Conservation (phyloP, 2,888 invertebrate genomes). For the Lepidochrysops patricia region DNA sequence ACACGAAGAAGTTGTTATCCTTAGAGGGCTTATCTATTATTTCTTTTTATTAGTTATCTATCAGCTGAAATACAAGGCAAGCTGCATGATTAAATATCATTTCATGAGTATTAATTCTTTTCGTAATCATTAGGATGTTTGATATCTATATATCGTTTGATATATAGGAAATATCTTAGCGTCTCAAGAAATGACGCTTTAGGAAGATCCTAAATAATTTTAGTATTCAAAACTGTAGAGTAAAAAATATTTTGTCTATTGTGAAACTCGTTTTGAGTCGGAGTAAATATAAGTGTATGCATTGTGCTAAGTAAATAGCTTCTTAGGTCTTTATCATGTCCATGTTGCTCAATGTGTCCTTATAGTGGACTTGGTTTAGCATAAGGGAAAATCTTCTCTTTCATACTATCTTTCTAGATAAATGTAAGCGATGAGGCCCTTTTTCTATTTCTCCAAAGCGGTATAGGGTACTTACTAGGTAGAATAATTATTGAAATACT, state of each 20-base stretch:
- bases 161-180: not conserved
- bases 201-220: not conserved
- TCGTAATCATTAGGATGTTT: not conserved
- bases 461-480: conserved; percentile 73
- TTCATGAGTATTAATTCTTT: no score
- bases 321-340: conserved; percentile 54
- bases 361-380: conserved; percentile 53
- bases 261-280: not conserved
- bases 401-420: conserved; percentile 5
- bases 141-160: not conserved
- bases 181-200: not conserved
- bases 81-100: no score
- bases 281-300: conserved; percentile 21
- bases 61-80: not conserved
- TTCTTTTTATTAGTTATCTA: not conserved
- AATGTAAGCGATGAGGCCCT: conserved; percentile 39
- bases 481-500: conserved; percentile 69
- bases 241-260: not conserved
- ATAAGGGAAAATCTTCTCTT: conserved; percentile 39
- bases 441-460: conserved; percentile 65
- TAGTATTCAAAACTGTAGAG: not conserved
- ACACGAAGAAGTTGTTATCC: not conserved
- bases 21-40: not conserved
- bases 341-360: conserved; percentile 70
- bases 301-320: conserved; percentile 31